These are phyloP conservation scores for Leptobrachium ailaonicum DNA, from an alignment of 2,113 vertebrate genomes.

Conservation along the genomic window DNA sequence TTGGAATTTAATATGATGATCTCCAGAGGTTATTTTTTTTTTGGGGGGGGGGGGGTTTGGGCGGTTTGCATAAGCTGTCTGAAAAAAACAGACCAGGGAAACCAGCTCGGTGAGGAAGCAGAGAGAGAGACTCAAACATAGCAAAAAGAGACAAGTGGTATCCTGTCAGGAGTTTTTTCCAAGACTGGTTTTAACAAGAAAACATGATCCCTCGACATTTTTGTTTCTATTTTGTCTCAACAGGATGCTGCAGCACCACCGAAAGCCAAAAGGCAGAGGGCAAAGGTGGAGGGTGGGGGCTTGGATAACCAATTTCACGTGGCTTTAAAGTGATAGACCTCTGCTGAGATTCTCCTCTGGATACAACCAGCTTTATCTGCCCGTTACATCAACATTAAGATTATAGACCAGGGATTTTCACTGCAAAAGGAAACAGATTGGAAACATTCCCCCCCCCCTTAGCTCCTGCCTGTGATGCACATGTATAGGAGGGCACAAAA, in stretches of 20 bases:
- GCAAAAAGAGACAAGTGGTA: slow-evolving; percentile 19
- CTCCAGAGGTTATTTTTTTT: too few relatives aligned
- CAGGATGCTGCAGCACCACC: slow-evolving; percentile 19
- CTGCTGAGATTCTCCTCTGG: slow-evolving; percentile 21
- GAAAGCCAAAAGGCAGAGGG: slow-evolving; percentile 20
- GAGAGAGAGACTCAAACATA: background rate
- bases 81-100: slow-evolving; percentile 3
- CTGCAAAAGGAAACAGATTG: slow-evolving; percentile 73
- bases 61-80: slow-evolving; percentile 8
- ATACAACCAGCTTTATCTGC: slow-evolving; percentile 53
- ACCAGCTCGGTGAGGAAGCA: background rate
- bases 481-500: background rate
- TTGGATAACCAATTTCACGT: background rate
- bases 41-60: too few relatives aligned
- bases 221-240: slow-evolving; percentile 33
- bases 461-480: slow-evolving; percentile 52
- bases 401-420: slow-evolving; percentile 65
- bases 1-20: too few relatives aligned
- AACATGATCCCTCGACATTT: slow-evolving; percentile 6
- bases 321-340: background rate
- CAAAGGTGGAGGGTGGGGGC: background rate
- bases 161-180: slow-evolving; percentile 46
- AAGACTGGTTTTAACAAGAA: slow-evolving; percentile 41
- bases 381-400: slow-evolving; percentile 61
- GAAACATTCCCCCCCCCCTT: slow-evolving; percentile 66